Percentiles rank a stretch among this genome's conserved stretches.
These are phyloP conservation scores for Chrysaora quinquecirrha DNA, from an alignment of 30 jellyfish, hydroid and myxozoan genomes.

Conservation along the genomic window DNA sequence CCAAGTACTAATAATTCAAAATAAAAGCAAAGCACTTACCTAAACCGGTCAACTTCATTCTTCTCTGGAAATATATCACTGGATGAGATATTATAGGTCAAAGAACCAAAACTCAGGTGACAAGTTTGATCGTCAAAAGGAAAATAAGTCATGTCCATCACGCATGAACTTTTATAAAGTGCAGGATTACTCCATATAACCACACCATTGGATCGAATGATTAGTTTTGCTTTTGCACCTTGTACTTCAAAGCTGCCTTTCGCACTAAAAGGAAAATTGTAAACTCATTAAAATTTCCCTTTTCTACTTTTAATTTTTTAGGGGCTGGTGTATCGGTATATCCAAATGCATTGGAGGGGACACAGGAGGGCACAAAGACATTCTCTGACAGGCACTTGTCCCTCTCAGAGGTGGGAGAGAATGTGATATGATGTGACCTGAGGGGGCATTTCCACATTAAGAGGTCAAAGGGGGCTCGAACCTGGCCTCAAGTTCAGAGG, in stretches of 20 bases:
- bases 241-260: constrained; percentile 77
- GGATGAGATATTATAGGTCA: constrained; percentile 68
- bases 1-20: no score
- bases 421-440: no score
- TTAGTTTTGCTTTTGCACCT: constrained; percentile 69
- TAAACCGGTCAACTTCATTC: constrained; percentile 16
- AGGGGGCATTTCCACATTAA: no score
- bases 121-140: constrained; percentile 83
- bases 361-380: no score
- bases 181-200: constrained; percentile 81
- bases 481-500: no score
- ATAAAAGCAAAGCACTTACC: no score
- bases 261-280: constrained; percentile 46
- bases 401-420: no score
- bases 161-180: constrained; percentile 68
- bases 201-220: constrained; percentile 53
- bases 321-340: no score
- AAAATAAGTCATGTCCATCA: constrained; percentile 57
- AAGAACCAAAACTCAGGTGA: constrained; percentile 60
- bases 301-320: no score
- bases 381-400: no score
- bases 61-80: constrained; percentile 22
- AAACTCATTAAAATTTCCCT: not conserved
- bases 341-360: no score
- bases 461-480: no score